Base-by-base conservation (phyloP, 2,113 vertebrate species). In the Perognathus longimembris region DNA sequence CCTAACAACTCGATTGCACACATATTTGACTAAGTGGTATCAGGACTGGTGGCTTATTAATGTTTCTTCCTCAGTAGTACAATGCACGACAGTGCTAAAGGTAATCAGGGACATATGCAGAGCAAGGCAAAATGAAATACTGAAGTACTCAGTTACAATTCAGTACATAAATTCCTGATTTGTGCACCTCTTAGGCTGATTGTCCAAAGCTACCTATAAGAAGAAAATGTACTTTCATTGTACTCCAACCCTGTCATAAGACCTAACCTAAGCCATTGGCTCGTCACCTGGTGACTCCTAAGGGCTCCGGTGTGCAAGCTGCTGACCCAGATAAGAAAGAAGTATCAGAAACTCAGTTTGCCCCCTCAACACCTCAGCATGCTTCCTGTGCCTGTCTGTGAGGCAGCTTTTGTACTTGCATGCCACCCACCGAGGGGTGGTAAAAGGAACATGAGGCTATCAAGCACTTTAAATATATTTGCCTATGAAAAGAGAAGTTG, bases 391-490 rank as follows among this genome's bases (percentile, higher is more conserved):
- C 77, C 57, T 85, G 75, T 61, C 38, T 66, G 32, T 87, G 64
- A 77, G 12, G 20, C 85, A n/a, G 84, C 74, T n/a, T 36, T 24
- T 28, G 36, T 61, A 42, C 34, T 63, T 94, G 74, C 34, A 45
- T 24, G 3, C 63, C 63, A 21, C 42, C 45, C n/a, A 11, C n/a
- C 63, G 5, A 34, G 10, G 22, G 9, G 6, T 59, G 87, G 3
- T 67, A 75, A 87, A 93, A 92, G 88, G 57, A 85, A 54, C 50
- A 14, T 57, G 30, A 86, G 26, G 14, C 50, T 75, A 17, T 76
- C 42, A 67, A 73, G n/a, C 67, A 88, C 45, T 85, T 85, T 81
- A 75, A 59, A 81, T 30, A 77, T 34, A 71, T 81, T 94, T 94
- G 85, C 34, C 66, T 80, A 5, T 88, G 71, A 63, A 90, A 57